A percentile compares a stretch with the other conserved stretches of the same genome.
Conservation (phyloP, 2,113 vertebrate species). For the Festucalex cinctus region DNA sequence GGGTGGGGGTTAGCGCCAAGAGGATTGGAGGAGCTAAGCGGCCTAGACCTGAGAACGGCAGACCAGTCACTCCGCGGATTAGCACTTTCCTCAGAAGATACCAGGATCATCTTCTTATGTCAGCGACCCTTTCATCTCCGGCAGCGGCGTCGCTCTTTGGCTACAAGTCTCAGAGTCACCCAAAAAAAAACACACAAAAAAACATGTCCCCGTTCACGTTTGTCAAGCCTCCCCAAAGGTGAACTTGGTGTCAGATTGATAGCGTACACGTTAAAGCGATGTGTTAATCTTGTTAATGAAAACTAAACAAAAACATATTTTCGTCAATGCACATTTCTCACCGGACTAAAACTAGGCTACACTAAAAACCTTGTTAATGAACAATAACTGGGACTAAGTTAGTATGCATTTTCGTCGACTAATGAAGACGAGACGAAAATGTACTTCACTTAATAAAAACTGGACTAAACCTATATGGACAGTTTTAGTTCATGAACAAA, state of each 20-base stretch:
- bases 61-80: conserved; percentile 68
- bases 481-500: too few species aligned
- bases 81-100: conserved; percentile 54
- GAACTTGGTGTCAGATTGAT: not conserved
- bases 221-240: not conserved
- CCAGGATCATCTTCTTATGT: conserved; percentile 59
- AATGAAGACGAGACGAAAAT: too few species aligned
- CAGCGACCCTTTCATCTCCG: conserved; percentile 50
- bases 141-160: conserved; percentile 47
- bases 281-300: too few species aligned
- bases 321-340: too few species aligned
- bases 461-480: too few species aligned
- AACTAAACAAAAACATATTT: too few species aligned
- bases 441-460: too few species aligned
- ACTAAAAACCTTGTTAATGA: too few species aligned
- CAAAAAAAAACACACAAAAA: not conserved
- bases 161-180: conserved; percentile 6
- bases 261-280: not conserved
- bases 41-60: conserved; percentile 68
- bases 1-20: conserved; percentile 62
- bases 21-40: conserved; percentile 72
- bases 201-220: not conserved
- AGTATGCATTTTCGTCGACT: too few species aligned
- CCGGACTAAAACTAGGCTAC: too few species aligned
- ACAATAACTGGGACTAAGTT: too few species aligned